Evolutionary conservation across 2,113 vertebrate species (phyloP).

Genomic region (Marcusenius ussheri): DNA sequence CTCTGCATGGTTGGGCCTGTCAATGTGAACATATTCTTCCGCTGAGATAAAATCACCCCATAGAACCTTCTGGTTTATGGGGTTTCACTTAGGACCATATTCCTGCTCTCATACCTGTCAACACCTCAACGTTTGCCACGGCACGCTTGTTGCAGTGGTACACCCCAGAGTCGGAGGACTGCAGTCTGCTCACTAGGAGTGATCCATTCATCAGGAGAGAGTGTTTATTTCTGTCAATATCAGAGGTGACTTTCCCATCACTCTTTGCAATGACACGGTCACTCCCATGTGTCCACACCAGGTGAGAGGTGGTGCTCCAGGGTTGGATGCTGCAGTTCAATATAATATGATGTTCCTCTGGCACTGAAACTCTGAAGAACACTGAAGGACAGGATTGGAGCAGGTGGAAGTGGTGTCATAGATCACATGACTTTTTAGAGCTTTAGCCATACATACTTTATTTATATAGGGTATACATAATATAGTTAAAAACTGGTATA

Average conservation of each 20-base stretch:
- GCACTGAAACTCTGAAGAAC: conserved; percentile 37
- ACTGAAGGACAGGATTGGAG: conserved; percentile 16
- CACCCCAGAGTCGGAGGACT: conserved; percentile 30
- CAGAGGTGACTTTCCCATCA: not conserved
- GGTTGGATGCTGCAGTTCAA: conserved; percentile 30
- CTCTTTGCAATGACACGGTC: conserved; percentile 26
- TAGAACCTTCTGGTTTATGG: not conserved
- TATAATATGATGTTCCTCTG: conserved; percentile 40
- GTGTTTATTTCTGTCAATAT: conserved; percentile 27
- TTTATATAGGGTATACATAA: not conserved
- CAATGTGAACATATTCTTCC: not conserved
- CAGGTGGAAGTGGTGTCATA: not conserved
- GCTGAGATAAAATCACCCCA: not conserved
- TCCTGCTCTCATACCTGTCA: conserved; percentile 39
- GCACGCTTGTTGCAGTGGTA: conserved; percentile 43
- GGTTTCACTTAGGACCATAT: not conserved
- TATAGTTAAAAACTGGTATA: not conserved
- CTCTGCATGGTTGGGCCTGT: not conserved
- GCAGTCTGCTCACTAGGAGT: conserved; percentile 38
- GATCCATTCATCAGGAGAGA: conserved; percentile 22
- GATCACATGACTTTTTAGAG: not conserved
- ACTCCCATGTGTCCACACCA: conserved; percentile 44
- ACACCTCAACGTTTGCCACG: conserved; percentile 47
- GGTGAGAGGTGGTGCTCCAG: not conserved
- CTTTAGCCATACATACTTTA: not conserved